phyloP scores from a whole-genome alignment of 2,888 invertebrate genomes.

The Noctua comes region DNA sequence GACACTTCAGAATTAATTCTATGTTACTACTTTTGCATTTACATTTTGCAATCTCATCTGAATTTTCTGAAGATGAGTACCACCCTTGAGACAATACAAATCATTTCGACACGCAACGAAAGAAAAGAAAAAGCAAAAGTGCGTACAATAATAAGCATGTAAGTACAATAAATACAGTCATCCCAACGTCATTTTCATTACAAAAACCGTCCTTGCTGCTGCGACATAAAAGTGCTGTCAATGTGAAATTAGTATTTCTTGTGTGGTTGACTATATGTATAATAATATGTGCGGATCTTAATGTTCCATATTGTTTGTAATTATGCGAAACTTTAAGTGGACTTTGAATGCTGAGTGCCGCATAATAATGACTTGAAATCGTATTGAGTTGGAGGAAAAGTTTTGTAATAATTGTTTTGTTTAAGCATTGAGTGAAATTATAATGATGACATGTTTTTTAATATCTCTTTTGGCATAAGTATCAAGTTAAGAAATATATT shows the following conservation, averaged over 20 bases:
- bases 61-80: slow-evolving; percentile 4
- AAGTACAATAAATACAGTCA: background rate
- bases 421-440: background rate
- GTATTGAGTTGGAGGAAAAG: slow-evolving; percentile 21
- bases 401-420: slow-evolving; percentile 21
- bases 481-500: background rate
- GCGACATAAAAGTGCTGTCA: background rate
- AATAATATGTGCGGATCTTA: slow-evolving; percentile 36
- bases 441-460: background rate
- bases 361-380: slow-evolving; percentile 36
- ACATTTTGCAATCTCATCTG: slow-evolving; percentile 1
- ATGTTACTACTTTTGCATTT: slow-evolving; percentile 9
- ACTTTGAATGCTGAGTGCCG: slow-evolving; percentile 29
- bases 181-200: background rate
- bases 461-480: background rate
- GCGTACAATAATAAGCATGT: slow-evolving; percentile 38
- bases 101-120: slow-evolving; percentile 23
- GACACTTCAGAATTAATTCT: slow-evolving; percentile 20
- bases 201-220: background rate
- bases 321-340: slow-evolving; percentile 44
- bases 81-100: slow-evolving; percentile 18
- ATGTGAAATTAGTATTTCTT: background rate
- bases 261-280: slow-evolving; percentile 2
- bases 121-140: slow-evolving; percentile 53
- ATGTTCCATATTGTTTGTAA: slow-evolving; percentile 50